Percentiles rank a stretch among this genome's conserved stretches.
Conservation (phyloP, 2,797 vertebrate species). For the Scyliorhinus canicula region DNA sequence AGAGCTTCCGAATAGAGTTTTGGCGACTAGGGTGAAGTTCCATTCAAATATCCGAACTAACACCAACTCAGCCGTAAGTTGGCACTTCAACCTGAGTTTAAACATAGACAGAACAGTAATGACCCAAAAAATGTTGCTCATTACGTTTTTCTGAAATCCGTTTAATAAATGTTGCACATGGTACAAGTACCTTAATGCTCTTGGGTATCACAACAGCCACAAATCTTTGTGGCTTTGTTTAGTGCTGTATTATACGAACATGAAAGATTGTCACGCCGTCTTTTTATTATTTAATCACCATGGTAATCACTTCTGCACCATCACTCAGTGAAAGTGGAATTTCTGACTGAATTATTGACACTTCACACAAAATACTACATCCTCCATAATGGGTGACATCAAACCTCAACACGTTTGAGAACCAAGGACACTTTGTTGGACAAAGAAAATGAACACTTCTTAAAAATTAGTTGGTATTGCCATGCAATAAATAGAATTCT, state of each 20-base stretch:
- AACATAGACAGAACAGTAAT: not conserved
- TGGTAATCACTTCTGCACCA: not conserved
- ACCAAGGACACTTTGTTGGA: not conserved
- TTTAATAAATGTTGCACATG: not conserved
- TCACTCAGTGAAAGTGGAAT: not conserved
- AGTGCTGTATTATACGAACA: not conserved
- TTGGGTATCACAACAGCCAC: not conserved
- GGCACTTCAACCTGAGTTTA: not conserved
- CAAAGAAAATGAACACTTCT: not conserved
- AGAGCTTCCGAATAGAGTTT: not conserved
- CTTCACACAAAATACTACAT: not conserved
- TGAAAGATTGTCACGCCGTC: not conserved
- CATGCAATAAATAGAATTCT: not conserved
- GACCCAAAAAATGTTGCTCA: not conserved
- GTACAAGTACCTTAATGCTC: not conserved
- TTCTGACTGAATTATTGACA: slow-evolving; percentile 9
- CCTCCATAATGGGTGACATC: not conserved
- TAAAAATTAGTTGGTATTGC: not conserved
- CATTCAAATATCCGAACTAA: not conserved
- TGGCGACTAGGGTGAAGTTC: not conserved
- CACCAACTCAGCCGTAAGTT: not conserved
- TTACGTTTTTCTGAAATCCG: not conserved
- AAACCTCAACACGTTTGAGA: not conserved
- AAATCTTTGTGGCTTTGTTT: not conserved
- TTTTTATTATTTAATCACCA: not conserved